Base-by-base conservation (phyloP, 2,797 vertebrate species). In the Spinus olivaceus region DNA sequence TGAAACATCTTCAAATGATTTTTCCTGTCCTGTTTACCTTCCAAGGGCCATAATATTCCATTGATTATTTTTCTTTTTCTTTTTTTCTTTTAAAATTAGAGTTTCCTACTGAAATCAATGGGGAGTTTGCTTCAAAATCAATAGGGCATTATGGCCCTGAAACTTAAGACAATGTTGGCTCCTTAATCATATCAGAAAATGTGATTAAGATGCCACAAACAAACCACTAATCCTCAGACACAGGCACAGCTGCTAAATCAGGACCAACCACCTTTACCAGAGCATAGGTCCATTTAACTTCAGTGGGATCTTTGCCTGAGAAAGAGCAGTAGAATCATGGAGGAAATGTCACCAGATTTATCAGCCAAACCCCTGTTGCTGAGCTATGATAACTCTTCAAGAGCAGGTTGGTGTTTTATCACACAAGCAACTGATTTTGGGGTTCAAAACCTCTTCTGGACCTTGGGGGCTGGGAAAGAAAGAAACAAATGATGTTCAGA, bases 401-500 rank as follows among this genome's bases (percentile, higher is more conserved):
- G 46, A 97, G 76, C 56, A 89, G 82, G 88, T 49, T 87, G 90
- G 23, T 86, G 74, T 97, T 97, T 92, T 95, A 88, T 85, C 44
- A 71, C 67, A 86, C 72, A 88, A 66, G 81, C 70, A 96, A 90
- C 49, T 92, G 95, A 95, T 97, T 95, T 90, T 86, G 95, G 80
- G 64, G 70, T 96, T 97, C 16, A 53, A 92, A 94, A 66, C 77
- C 77, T 85, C 87, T 96, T 96, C 77, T 92, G 72, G 79, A 95
- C 92, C 25, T 81, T 49, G 27, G 70, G 81, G 88, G 94, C 67
- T 64, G 28, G 39, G 67, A 93, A 96, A 24, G 16, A 3, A 81
- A 97, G 95, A 95, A 93, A 95, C 16, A 70, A 97, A 96, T 91
- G 51, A 74, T 95, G 86, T 95, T 95, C 57, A 90, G 85, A 92